Evolutionary conservation across 1,140 invertebrate genomes (phyloP).

Genomic region (Dryas iulia): DNA sequence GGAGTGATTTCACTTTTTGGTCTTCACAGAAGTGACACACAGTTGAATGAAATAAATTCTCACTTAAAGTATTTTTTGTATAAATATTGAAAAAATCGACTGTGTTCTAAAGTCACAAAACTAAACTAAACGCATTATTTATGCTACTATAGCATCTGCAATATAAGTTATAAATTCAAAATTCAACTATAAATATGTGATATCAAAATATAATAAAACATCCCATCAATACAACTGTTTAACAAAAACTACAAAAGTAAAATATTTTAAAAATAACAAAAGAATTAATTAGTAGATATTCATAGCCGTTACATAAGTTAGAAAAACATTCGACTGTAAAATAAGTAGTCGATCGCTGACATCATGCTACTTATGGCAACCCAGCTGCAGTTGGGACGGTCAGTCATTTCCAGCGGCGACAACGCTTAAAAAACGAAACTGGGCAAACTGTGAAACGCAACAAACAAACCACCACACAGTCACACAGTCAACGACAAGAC

Average conservation of each 20-base stretch:
- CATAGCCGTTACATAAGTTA: background rate
- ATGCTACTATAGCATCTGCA: background rate
- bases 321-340: background rate
- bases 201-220: background rate
- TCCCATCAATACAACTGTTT: no score
- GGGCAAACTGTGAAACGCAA: constrained; percentile 18
- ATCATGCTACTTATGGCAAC: background rate
- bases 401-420: constrained; percentile 5
- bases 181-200: background rate
- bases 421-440: constrained; percentile 5
- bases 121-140: background rate
- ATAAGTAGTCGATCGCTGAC: background rate
- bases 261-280: background rate
- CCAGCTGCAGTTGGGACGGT: no score
- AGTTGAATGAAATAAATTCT: background rate
- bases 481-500: constrained; percentile 10
- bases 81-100: constrained; percentile 15
- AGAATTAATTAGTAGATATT: background rate
- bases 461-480: constrained; percentile 26
- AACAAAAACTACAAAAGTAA: no score
- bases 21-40: constrained; percentile 38
- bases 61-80: background rate
- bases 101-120: background rate
- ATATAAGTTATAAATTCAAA: background rate
- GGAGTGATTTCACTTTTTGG: constrained; percentile 62